A percentile compares a stretch with the other conserved stretches of the same genome.
These are phyloP conservation scores for Limnephilus marmoratus DNA, from an alignment of 2,888 invertebrate genomes.

Conservation along the genomic window DNA sequence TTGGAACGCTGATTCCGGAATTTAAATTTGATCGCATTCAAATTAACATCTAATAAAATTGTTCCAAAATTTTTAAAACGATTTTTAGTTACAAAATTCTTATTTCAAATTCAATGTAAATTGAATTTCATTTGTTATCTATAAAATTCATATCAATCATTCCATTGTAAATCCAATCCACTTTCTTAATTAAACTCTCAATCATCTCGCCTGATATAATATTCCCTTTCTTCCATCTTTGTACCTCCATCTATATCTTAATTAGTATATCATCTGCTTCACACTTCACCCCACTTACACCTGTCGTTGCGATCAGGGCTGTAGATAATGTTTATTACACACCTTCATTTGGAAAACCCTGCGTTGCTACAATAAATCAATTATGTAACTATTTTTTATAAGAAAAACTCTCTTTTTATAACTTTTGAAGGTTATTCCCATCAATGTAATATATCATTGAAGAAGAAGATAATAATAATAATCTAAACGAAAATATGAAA, in stretches of 20 bases:
- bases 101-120: background rate
- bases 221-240: constrained; percentile 4
- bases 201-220: background rate
- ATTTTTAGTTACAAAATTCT: too few species aligned
- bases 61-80: background rate
- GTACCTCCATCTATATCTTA: constrained; percentile 8
- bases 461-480: too few species aligned
- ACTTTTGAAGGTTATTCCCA: too few species aligned
- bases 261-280: constrained; percentile 40
- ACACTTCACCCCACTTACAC: constrained; percentile 18
- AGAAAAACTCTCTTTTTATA: too few species aligned
- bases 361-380: background rate
- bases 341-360: background rate
- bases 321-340: background rate
- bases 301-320: constrained; percentile 9
- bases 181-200: constrained; percentile 35
- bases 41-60: background rate
- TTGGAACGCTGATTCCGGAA: background rate
- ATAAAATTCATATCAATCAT: background rate
- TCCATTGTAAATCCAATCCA: background rate
- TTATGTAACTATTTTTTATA: too few species aligned
- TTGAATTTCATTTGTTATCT: background rate
- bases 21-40: background rate
- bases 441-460: too few species aligned
- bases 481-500: too few species aligned